Evolutionary conservation across 2,113 vertebrate genomes (phyloP), one percentile per base, ranked within the genome.

Genomic region (Erythrolamprus reginae): DNA sequence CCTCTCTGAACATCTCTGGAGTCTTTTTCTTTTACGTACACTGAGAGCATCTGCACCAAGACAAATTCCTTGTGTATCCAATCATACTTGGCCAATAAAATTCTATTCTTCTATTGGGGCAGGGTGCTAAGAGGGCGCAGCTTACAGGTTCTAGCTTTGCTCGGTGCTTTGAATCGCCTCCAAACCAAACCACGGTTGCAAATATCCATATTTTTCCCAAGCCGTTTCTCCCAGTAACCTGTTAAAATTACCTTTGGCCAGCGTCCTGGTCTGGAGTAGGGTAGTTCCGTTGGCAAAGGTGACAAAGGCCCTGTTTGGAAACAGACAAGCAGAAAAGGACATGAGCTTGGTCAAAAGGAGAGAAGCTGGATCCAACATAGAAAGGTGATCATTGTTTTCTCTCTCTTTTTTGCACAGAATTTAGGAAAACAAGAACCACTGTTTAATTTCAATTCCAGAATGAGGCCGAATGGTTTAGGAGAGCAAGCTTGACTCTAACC

Each of bases 301-400:
- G 12, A 95, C 65, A 5, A 91, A 96, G 1, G 82, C 94, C 90
- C 96, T 96, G 95, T 45, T 84, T n/a, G 0, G 21, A 83, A 38
- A 65, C 82, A 21, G 5, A 38, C 9, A 82, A 8, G 28, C 17
- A 7, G 28, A 10, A 86, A 6, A 38, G 1, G 3, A 24, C 47
- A 19, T 3, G n/a, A 17, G n/a, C n/a, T 38, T 38, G 33, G 38
- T 15, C 8, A 21, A 77, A 77, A 77, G 17, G 65, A 38, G n/a
- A 38, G 65, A 77, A 77, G 33, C 65, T 77, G 65, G 65, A 77
- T 77, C 70, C 12, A n/a, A n/a, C n/a, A 1, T 15, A 51, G 33
- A 2, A 85, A 9, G 19, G 10, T 0, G 4, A 55, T 53, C 15
- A 2, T 26, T 61, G 13, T 51, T 51, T 3, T 3, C 9, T 6